Evolutionary conservation across 2,797 vertebrate species (phyloP), one percentile per base, ranked within the genome.

Genomic region (Sternarchorhynchus goeldii): DNA sequence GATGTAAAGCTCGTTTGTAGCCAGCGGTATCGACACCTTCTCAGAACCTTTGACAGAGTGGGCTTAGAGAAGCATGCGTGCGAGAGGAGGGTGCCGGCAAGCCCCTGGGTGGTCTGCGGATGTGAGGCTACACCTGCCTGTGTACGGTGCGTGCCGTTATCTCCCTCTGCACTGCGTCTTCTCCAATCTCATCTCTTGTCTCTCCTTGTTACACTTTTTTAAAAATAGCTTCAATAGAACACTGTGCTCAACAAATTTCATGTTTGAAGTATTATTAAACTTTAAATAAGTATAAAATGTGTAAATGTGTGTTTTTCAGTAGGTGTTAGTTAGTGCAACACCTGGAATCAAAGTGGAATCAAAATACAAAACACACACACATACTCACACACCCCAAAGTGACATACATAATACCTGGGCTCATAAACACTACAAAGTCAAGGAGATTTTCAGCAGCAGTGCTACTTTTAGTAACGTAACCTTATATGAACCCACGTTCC

Each of bases 11-110:
- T 12, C 82, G 73, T 78, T 83, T 85, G 84, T 84, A 86, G 86
- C 84, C 85, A 87, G 85, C 86, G 87, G 82, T 85, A 80, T 81
- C 87, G 88, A 89, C 86, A 87, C 82, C 82, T 68, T 82, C 81
- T 87, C 84, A 83, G 77, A 81, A 70, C 67, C 85, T 86, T 77
- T 45, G 66, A 75, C 71, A 73, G 63, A 71, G 53, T 14, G 18
- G 3, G 57, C 71, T 68, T 25, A 5, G 25, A 73, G 68, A 64
- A 53, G 21, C 59, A 56, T 55, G 39, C 16, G 25, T 67, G 17
- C 18, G 25, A 55, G 21, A 29, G 67, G 67, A 14, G 39, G 0
- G 34, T 29, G 2, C 12, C 20, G 56, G 67, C 55, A 53, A 64
- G 55, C 59, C 29, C 1, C 63, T 60, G 63, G 72, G 32, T 21